Evolutionary conservation across 2,888 invertebrate genomes (phyloP).

Genomic region (Bedellia somnulentella): DNA sequence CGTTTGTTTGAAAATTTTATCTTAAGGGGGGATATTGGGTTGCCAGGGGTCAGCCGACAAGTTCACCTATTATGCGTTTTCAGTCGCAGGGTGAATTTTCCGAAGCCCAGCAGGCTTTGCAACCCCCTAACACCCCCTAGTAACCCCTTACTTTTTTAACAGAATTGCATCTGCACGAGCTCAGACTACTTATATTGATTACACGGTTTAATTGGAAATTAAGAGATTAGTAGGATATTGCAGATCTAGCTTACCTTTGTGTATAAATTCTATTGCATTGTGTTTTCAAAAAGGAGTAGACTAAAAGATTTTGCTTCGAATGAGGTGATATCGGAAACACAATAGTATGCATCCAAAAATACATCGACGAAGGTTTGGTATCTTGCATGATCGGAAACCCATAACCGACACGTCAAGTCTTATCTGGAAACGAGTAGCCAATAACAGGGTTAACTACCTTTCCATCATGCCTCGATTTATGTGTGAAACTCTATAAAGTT

Average conservation of each 20-base stretch:
- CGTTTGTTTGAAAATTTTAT: slow-evolving; percentile 55
- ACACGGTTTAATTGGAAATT: no score
- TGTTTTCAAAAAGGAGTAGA: not conserved
- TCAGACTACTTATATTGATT: slow-evolving; percentile 51
- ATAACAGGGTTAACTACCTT: no score
- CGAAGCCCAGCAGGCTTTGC: slow-evolving; percentile 50
- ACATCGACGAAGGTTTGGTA: not conserved
- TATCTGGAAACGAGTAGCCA: slow-evolving; percentile 32
- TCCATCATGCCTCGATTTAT: no score
- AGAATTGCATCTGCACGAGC: slow-evolving; percentile 52
- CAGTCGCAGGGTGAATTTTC: slow-evolving; percentile 56
- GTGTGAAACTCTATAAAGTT: no score
- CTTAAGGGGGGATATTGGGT: slow-evolving; percentile 19
- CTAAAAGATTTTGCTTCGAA: not conserved
- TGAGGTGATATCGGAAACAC: not conserved
- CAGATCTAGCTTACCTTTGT: slow-evolving; percentile 9
- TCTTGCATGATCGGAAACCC: slow-evolving; percentile 39
- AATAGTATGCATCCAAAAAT: not conserved
- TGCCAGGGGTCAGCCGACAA: slow-evolving; percentile 38
- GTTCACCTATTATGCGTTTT: slow-evolving; percentile 59
- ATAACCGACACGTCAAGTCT: slow-evolving; percentile 48
- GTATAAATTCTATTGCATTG: not conserved
- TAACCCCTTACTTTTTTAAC: slow-evolving; percentile 51
- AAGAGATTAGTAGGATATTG: no score
- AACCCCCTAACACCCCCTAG: slow-evolving; percentile 23